Evolutionary conservation across 1,140 invertebrate genomes (phyloP).

Genomic region (Littorina saxatilis): DNA sequence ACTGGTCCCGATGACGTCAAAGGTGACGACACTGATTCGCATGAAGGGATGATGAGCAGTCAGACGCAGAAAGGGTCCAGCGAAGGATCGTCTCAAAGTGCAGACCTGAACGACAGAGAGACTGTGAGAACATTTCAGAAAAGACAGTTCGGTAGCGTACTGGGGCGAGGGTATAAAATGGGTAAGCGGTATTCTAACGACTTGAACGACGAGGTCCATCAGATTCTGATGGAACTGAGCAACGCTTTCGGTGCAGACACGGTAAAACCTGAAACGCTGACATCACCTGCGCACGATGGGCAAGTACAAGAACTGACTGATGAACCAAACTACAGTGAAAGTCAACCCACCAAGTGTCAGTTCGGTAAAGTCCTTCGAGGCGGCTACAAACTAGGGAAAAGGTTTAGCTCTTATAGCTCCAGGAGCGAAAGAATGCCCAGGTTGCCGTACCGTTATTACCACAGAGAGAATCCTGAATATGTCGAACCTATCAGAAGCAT

Average conservation of each 20-base stretch:
- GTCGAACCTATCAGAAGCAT: too few species aligned
- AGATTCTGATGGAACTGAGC: not conserved
- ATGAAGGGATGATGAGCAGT: too few species aligned
- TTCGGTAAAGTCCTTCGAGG: not conserved
- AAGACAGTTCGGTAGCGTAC: not conserved
- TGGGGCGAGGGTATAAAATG: not conserved
- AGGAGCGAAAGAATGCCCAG: too few species aligned
- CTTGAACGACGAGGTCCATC: not conserved
- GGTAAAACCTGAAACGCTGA: not conserved
- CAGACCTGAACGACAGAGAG: not conserved
- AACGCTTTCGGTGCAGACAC: not conserved
- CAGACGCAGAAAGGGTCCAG: not conserved
- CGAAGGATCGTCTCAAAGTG: not conserved
- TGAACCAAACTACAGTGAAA: not conserved
- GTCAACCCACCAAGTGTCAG: not conserved
- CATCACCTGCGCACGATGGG: too few species aligned
- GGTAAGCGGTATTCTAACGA: not conserved
- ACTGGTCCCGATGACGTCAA: too few species aligned
- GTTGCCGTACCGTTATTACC: too few species aligned
- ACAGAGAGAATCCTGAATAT: too few species aligned
- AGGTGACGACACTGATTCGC: too few species aligned
- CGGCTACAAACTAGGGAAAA: constrained; percentile 4
- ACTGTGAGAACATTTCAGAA: not conserved
- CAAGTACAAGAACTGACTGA: not conserved
- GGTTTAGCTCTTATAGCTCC: too few species aligned